phyloP scores from a whole-genome alignment of 2,888 invertebrate species.

The Drosophila longiperda region DNA sequence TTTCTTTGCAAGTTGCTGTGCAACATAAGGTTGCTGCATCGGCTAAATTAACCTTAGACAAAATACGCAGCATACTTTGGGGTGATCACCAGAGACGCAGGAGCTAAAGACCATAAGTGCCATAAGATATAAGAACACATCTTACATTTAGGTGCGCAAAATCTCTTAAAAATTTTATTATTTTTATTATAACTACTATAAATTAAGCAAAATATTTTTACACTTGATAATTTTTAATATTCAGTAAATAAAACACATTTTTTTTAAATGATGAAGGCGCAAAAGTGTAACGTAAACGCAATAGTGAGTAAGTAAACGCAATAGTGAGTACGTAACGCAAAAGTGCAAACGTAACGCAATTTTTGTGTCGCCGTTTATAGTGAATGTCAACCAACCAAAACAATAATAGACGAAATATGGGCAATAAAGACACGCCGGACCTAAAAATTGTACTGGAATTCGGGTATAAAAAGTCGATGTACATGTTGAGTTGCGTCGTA shows the following conservation, averaged over 20 bases:
- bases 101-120: too few species aligned
- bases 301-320: not conserved
- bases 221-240: not conserved
- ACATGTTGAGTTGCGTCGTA: too few species aligned
- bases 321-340: not conserved
- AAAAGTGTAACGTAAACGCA: not conserved
- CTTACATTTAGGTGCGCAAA: too few species aligned
- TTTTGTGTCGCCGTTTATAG: not conserved
- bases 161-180: too few species aligned
- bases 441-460: conserved; percentile 81
- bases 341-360: not conserved
- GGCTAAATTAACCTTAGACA: not conserved
- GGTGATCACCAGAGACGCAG: not conserved
- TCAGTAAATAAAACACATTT: not conserved
- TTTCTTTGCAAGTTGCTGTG: not conserved
- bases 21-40: not conserved
- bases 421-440: conserved; percentile 32
- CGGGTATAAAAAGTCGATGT: conserved; percentile 56
- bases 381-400: conserved; percentile 37
- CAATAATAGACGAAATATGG: conserved; percentile 14
- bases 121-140: too few species aligned
- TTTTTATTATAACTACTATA: too few species aligned
- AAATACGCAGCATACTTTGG: not conserved
- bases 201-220: not conserved
- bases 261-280: not conserved